Conservation (phyloP, 2,888 invertebrate species). For the Agelastica alni region DNA sequence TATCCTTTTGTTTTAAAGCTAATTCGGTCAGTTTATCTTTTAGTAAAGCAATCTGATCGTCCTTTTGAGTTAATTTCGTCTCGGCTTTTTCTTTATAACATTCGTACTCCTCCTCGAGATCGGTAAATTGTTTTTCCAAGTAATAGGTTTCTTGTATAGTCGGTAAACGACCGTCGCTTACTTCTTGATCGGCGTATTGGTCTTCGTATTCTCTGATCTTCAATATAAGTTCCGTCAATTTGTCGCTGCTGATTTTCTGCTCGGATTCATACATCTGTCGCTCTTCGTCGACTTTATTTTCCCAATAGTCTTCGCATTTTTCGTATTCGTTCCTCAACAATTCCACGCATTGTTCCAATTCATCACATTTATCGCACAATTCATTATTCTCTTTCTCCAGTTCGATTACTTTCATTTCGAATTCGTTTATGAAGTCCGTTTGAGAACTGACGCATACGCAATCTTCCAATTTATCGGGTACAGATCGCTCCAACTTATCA, state of each 20-base stretch:
- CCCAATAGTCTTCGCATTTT: constrained; percentile 87
- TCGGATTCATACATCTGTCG: constrained; percentile 75
- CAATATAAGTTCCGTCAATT: constrained; percentile 71
- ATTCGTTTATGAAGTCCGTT: constrained; percentile 40
- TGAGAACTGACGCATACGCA: constrained; percentile 36
- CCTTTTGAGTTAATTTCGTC: constrained; percentile 61
- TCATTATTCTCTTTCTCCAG: constrained; percentile 52
- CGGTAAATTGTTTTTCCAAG: constrained; percentile 72
- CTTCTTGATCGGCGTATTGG: constrained; percentile 63
- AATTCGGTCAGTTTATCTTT: constrained; percentile 59
- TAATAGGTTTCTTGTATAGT: constrained; percentile 77
- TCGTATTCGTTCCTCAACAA: constrained; percentile 78
- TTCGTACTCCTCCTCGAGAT: constrained; percentile 72
- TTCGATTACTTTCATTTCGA: constrained; percentile 38
- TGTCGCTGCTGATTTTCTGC: constrained; percentile 75
- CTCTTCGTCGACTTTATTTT: constrained; percentile 76
- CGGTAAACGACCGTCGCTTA: constrained; percentile 63
- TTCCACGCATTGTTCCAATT: constrained; percentile 75
- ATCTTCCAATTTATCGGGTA: constrained; percentile 24
- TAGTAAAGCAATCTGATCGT: constrained; percentile 61
- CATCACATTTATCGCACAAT: constrained; percentile 61
- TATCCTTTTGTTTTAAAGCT: constrained; percentile 42
- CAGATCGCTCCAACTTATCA: constrained; percentile 36
- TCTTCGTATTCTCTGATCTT: constrained; percentile 84
- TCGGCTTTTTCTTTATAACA: constrained; percentile 61